A percentile compares a stretch with the other conserved stretches of the same genome.
Conservation (phyloP, 2,888 invertebrate species). For the Caenorhabditis panamensis region DNA sequence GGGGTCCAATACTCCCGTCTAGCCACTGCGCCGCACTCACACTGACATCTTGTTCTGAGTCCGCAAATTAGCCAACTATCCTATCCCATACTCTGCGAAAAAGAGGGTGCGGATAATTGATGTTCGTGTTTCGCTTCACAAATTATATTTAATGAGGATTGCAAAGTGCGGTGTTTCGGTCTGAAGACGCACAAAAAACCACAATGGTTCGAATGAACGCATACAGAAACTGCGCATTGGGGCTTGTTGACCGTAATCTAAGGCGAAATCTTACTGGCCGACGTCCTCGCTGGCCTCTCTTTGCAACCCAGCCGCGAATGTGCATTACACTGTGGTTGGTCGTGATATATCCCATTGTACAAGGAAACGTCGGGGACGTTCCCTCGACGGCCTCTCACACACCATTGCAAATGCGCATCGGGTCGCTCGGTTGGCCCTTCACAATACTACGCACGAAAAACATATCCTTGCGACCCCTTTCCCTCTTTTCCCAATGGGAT, state of each 20-base stretch:
- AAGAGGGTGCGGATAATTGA: conserved; percentile 46
- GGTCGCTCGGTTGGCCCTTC: conserved; percentile 48
- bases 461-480: conserved; percentile 46
- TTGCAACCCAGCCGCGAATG: conserved; percentile 22
- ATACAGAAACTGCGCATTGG: not conserved
- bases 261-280: conserved; percentile 16
- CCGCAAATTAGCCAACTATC: conserved; percentile 50
- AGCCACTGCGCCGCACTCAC: conserved; percentile 27
- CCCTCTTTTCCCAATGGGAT: conserved; percentile 49
- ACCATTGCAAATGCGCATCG: conserved; percentile 60
- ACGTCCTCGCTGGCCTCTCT: not conserved
- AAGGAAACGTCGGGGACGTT: conserved; percentile 50
- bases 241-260: conserved; percentile 18
- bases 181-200: conserved; percentile 20
- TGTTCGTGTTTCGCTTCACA: conserved; percentile 50
- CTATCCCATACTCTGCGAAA: conserved; percentile 20
- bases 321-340: conserved; percentile 56
- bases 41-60: conserved; percentile 37
- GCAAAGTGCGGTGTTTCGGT: conserved; percentile 15
- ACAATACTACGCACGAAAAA: conserved; percentile 53
- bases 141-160: conserved; percentile 54
- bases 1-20: conserved; percentile 28
- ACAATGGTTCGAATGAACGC: not conserved
- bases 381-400: conserved; percentile 51
- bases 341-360: conserved; percentile 60